A percentile compares a stretch with the other conserved stretches of the same genome.
phyloP scores from a whole-genome alignment of 2,113 vertebrate species.

The Apodemus sylvaticus region DNA sequence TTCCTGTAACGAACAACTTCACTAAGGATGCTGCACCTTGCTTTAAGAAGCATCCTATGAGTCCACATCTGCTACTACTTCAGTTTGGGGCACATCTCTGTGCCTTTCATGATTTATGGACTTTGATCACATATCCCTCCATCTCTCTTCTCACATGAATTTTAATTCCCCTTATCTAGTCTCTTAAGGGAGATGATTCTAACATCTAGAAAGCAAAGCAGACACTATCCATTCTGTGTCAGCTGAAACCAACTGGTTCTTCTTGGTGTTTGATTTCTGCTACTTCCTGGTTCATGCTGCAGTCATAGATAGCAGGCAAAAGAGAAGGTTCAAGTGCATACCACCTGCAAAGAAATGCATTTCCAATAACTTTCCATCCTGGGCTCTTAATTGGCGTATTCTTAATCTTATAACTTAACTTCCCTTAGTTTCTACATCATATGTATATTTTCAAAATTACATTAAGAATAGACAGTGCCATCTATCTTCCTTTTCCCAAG shows the following conservation, averaged over 20 bases:
- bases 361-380: not conserved
- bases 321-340: not conserved
- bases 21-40: not conserved
- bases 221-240: not conserved
- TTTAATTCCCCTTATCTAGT: slow-evolving; percentile 67
- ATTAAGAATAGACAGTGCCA: not conserved
- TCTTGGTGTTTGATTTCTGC: not conserved
- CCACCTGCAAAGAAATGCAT: not conserved
- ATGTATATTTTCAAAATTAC: not conserved
- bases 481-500: not conserved
- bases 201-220: slow-evolving; percentile 46
- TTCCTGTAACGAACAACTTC: not conserved
- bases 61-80: not conserved
- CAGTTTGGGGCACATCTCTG: slow-evolving; percentile 8
- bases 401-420: not conserved
- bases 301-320: not conserved
- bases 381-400: not conserved
- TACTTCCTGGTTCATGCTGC: not conserved
- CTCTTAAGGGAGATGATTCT: slow-evolving; percentile 55
- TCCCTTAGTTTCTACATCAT: not conserved
- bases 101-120: slow-evolving; percentile 68
- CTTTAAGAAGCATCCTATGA: slow-evolving; percentile 7
- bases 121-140: slow-evolving; percentile 60
- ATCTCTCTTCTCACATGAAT: slow-evolving; percentile 60
- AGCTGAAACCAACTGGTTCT: slow-evolving; percentile 17